Evolutionary conservation across 2,113 vertebrate species (phyloP).

Genomic region (Ceratotherium simum): DNA sequence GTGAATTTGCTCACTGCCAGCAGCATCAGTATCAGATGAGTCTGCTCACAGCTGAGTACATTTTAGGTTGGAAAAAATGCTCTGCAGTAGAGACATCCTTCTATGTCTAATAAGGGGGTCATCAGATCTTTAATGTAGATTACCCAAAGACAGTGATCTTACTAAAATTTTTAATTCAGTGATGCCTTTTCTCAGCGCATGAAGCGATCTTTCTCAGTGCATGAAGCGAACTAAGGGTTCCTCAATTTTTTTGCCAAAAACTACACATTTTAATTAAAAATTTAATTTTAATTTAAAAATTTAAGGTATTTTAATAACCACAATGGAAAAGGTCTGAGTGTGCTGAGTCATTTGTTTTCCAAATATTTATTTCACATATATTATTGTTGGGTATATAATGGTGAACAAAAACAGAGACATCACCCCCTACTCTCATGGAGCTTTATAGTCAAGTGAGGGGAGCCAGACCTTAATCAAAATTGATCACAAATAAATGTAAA

Average conservation of each 20-base stretch:
- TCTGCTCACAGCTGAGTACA: slow-evolving; percentile 62
- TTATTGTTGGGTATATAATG: neutral
- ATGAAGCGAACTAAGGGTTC: neutral
- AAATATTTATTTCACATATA: slow-evolving; percentile 5
- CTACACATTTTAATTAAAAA: neutral
- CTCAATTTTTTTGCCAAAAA: slow-evolving; percentile 48
- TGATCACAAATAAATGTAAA: slow-evolving; percentile 30
- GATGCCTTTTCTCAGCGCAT: neutral
- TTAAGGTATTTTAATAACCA: slow-evolving; percentile 8
- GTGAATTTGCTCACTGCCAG: slow-evolving; percentile 43
- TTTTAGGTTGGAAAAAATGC: slow-evolving; percentile 51
- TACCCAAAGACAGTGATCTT: neutral
- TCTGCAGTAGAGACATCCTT: neutral
- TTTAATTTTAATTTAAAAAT: neutral
- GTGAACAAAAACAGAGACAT: neutral
- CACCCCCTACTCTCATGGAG: neutral
- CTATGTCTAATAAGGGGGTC: neutral
- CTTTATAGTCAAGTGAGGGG: neutral
- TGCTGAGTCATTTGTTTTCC: neutral
- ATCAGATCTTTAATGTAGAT: neutral
- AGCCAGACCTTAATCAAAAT: neutral
- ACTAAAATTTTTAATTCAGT: neutral
- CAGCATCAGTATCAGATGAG: slow-evolving; percentile 59
- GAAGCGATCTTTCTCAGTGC: neutral
- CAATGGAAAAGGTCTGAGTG: neutral